Evolutionary conservation across 1,140 invertebrate genomes (phyloP), one percentile per base, ranked within the genome.

Genomic region (Anoplophora glabripennis): DNA sequence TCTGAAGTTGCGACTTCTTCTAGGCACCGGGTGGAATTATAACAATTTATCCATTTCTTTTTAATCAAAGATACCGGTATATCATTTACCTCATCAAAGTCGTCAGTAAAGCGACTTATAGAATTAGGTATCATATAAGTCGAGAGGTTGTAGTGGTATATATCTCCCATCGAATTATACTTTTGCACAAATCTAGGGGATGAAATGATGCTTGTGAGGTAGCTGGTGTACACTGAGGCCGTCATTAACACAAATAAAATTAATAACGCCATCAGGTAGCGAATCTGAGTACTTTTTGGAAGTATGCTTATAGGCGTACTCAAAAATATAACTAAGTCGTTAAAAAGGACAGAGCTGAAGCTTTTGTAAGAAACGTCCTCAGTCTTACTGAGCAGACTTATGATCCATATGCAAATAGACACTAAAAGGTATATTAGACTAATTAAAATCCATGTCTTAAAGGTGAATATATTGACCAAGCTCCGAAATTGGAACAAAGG

Each of bases 71-170:
- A 33, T 10, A 54, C 35, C 10, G 38, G 52, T 14, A 54, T 41
- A 0, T 12, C 21, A 10, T 36, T 21, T n/a, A 54, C 0, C 0
- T 28, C 8, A 1, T 54, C 44, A 12, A 44, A 38, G 9, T 54
- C 40, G 28, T 42, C 8, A 14, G 21, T 34, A 15, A 5, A n/a
- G 8, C 17, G 44, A 9, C 11, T 41, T 54, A 44, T 18, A 4
- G 18, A 4, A 3, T 9, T n/a, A 33, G 8, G 12, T 7, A 42
- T 12, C 7, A 54, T 44, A 21, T 54, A 54, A 18, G 52, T 54
- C n/a, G 8, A 15, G 2, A 54, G 18, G 17, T 54, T 45, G 21
- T 54, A 45, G 33, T 54, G n/a, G 10, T 54, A 54, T n/a, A 54
- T 54, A 12, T 34, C 12, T 36, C 44, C 18, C 21, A 54, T 42